Evolutionary conservation across 2,888 invertebrate genomes (phyloP).

Genomic region (Acleris holmiana): DNA sequence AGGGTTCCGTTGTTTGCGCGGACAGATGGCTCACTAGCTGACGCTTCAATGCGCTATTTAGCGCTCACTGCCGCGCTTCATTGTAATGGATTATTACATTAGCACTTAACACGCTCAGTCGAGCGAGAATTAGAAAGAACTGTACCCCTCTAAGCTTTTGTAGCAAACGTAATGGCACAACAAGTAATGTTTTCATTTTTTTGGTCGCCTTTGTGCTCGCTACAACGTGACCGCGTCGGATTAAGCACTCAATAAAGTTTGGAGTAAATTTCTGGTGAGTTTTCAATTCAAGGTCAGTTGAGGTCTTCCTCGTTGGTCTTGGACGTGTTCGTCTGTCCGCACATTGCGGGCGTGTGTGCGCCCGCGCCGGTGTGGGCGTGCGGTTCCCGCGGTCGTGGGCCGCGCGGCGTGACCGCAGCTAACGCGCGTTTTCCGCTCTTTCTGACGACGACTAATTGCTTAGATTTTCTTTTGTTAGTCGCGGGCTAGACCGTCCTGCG

Average conservation of each 20-base stretch:
- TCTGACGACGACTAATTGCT: constrained; percentile 84
- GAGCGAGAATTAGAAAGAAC: constrained; percentile 70
- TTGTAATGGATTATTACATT: constrained; percentile 84
- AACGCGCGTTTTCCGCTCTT: constrained; percentile 84
- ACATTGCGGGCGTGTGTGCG: constrained; percentile 39
- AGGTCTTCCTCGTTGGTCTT: constrained; percentile 7
- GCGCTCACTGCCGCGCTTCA: constrained; percentile 79
- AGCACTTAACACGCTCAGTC: constrained; percentile 82
- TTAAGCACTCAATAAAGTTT: constrained; percentile 59
- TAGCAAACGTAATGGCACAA: constrained; percentile 67
- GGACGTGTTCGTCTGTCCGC: no score
- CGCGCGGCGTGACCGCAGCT: constrained; percentile 75
- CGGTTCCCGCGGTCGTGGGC: constrained; percentile 53
- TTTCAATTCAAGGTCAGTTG: constrained; percentile 43
- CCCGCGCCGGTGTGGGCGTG: constrained; percentile 55
- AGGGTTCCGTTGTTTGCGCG: constrained; percentile 78
- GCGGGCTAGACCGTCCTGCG: constrained; percentile 75
- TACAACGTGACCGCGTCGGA: constrained; percentile 56
- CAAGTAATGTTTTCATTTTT: constrained; percentile 63
- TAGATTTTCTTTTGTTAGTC: constrained; percentile 84
- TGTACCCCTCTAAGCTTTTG: constrained; percentile 69
- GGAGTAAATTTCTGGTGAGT: constrained; percentile 47
- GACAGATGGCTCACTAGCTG: constrained; percentile 74
- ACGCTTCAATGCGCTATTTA: constrained; percentile 82
- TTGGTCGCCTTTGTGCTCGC: constrained; percentile 54